Percentiles rank a stretch among this genome's conserved stretches.
Evolutionary conservation across 2,797 vertebrate species (phyloP).

Genomic region (Masticophis lateralis): DNA sequence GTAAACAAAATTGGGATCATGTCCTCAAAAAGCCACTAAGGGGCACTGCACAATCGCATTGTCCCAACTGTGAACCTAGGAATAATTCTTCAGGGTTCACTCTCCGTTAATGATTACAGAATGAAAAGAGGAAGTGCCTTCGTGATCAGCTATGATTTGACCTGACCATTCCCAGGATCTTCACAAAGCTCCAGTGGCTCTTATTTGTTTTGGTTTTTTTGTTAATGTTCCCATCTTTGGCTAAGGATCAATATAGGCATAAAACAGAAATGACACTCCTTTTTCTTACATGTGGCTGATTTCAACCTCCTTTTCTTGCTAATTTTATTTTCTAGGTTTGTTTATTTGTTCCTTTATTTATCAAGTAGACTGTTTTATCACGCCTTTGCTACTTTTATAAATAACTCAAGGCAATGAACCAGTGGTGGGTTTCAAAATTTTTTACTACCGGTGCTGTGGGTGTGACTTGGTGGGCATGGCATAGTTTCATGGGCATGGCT

Average conservation of each 20-base stretch:
- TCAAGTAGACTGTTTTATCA: not conserved
- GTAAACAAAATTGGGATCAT: not conserved
- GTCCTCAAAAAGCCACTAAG: conserved; percentile 38
- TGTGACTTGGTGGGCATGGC: too few relatives aligned
- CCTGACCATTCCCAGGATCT: not conserved
- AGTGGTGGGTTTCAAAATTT: too few relatives aligned
- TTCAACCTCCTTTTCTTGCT: not conserved
- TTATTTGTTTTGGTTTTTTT: not conserved
- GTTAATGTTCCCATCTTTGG: not conserved
- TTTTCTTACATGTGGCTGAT: not conserved
- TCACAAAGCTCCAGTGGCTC: not conserved
- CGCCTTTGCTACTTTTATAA: not conserved
- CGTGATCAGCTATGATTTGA: not conserved
- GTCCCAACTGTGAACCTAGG: not conserved
- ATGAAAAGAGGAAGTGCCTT: not conserved
- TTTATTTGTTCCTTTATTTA: not conserved
- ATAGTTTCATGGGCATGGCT: too few relatives aligned
- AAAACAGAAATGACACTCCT: not conserved
- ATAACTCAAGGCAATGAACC: not conserved
- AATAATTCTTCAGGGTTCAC: not conserved
- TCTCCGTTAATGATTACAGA: not conserved
- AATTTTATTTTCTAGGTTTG: not conserved
- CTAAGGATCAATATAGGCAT: not conserved
- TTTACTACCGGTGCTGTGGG: too few relatives aligned
- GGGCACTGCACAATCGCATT: conserved; percentile 43